A percentile compares a stretch with the other conserved stretches of the same genome.
Conservation (phyloP, 2,113 vertebrate species). For the Syngnathoides biaculeatus region DNA sequence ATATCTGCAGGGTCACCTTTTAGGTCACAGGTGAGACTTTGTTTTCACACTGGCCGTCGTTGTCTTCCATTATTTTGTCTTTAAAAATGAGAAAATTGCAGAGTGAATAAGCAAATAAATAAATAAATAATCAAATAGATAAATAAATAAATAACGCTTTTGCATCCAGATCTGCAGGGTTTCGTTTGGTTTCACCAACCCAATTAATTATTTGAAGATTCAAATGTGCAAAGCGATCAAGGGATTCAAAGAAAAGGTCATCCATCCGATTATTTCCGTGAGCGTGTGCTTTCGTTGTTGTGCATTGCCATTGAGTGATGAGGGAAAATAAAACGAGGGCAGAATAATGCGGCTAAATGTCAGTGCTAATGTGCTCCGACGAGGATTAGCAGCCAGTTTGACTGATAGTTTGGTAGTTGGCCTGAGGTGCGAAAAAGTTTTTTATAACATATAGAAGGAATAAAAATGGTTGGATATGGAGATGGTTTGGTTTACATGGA, state of each 20-base stretch:
- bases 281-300: conserved; percentile 13
- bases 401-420: conserved; percentile 10
- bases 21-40: conserved; percentile 20
- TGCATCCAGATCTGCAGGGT: not conserved
- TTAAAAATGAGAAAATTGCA: not conserved
- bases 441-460: not conserved
- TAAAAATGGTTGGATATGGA: not conserved
- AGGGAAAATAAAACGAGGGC: conserved; percentile 20
- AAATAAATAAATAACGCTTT: not conserved
- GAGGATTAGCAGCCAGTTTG: conserved; percentile 22
- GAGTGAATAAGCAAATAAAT: not conserved
- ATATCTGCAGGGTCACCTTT: conserved; percentile 12
- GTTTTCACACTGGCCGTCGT: conserved; percentile 4
- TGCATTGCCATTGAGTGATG: conserved; percentile 12
- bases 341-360: conserved; percentile 7
- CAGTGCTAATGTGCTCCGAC: conserved; percentile 8
- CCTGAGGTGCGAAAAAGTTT: conserved; percentile 10
- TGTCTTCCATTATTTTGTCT: not conserved
- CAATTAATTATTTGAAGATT: not conserved
- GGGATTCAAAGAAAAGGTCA: conserved; percentile 20
- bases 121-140: no score
- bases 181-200: not conserved
- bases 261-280: conserved; percentile 22
- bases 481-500: not conserved
- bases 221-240: conserved; percentile 4